These are phyloP conservation scores for Cheilosia scutellata DNA, from an alignment of 2,888 invertebrate species.

Conservation along the genomic window DNA sequence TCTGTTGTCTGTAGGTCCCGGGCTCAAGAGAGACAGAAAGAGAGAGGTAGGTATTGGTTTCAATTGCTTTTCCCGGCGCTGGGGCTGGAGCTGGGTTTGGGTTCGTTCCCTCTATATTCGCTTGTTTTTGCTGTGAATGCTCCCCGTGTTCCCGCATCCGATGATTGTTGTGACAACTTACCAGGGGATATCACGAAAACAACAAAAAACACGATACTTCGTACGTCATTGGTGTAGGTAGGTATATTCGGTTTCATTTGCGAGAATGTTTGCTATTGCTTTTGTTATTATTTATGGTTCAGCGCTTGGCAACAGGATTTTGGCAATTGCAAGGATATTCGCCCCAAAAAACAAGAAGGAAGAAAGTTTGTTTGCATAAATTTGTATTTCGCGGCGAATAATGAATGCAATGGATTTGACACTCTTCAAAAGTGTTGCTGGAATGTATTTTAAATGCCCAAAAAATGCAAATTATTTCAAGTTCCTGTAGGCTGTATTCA, in stretches of 20 bases:
- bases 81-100: background rate
- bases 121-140: background rate
- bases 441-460: background rate
- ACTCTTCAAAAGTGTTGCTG: constrained; percentile 3
- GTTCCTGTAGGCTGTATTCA: constrained; percentile 41
- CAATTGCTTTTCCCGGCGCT: constrained; percentile 52
- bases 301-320: constrained; percentile 46
- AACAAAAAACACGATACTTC: constrained; percentile 35
- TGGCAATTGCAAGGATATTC: constrained; percentile 39
- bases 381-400: constrained; percentile 9
- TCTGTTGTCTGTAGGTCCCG: constrained; percentile 4
- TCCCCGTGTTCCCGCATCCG: constrained; percentile 31
- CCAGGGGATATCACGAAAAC: constrained; percentile 45
- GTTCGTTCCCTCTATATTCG: background rate
- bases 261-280: background rate
- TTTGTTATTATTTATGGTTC: constrained; percentile 47
- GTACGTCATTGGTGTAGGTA: constrained; percentile 8
- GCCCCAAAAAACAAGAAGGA: background rate
- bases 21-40: constrained; percentile 11
- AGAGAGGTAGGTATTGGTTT: constrained; percentile 48
- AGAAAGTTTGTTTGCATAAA: constrained; percentile 35
- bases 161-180: constrained; percentile 67
- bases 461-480: constrained; percentile 41
- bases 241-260: constrained; percentile 32
- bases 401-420: constrained; percentile 20